phyloP scores from a whole-genome alignment of 2,888 invertebrate genomes.

The Sphaerophoria rueppellii region DNA sequence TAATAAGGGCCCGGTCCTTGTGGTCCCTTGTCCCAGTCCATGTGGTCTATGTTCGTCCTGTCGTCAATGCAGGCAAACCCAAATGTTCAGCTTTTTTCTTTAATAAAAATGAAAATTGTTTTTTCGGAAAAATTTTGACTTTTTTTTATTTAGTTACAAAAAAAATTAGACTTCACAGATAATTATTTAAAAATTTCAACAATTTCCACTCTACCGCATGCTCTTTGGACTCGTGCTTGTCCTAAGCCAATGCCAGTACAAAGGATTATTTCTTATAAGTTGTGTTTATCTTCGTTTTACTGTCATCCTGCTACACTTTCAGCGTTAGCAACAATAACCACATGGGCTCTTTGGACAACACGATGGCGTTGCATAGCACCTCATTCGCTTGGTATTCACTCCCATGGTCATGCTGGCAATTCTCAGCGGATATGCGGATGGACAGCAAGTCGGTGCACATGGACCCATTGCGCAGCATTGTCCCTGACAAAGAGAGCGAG shows the following conservation, averaged over 20 bases:
- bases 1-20: no score
- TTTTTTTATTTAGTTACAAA: no score
- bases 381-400: slow-evolving; percentile 77
- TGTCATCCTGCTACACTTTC: no score
- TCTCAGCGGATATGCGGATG: slow-evolving; percentile 79
- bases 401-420: slow-evolving; percentile 80
- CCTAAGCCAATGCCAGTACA: no score
- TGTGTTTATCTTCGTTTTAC: no score
- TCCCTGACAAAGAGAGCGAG: slow-evolving; percentile 83
- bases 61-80: background rate
- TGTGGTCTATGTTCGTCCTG: slow-evolving; percentile 18
- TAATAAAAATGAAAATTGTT: background rate
- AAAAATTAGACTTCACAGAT: no score
- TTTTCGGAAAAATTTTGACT: background rate
- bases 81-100: background rate
- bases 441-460: slow-evolving; percentile 83
- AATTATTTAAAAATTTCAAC: no score
- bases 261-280: no score
- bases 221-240: no score
- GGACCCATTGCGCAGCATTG: slow-evolving; percentile 82
- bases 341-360: slow-evolving; percentile 46
- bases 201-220: no score
- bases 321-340: no score
- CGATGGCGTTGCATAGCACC: slow-evolving; percentile 76
- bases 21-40: slow-evolving; percentile 73